phyloP scores from a whole-genome alignment of 2,888 invertebrate species.

The Raillietiella orientalis region DNA sequence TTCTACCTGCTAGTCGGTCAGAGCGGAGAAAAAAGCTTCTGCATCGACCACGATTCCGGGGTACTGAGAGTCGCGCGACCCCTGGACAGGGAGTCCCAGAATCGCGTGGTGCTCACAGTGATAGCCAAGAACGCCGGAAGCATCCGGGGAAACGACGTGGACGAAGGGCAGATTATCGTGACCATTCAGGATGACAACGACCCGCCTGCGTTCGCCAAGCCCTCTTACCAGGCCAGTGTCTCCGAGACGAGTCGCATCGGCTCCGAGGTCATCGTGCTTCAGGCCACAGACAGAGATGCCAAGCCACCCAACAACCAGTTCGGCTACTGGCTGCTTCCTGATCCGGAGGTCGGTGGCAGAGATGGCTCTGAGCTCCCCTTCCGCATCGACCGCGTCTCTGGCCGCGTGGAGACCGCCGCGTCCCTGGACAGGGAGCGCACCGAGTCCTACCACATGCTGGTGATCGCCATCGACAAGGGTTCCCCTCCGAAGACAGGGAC shows the following conservation, averaged over 20 bases:
- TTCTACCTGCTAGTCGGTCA: conserved; percentile 75
- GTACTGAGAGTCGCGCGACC: conserved; percentile 46
- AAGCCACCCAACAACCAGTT: conserved; percentile 68
- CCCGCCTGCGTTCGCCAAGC: conserved; percentile 63
- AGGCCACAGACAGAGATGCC: conserved; percentile 69
- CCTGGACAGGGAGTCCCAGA: conserved; percentile 57
- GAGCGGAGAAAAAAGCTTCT: conserved; percentile 67
- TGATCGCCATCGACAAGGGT: conserved; percentile 67
- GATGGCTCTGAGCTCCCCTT: conserved; percentile 61
- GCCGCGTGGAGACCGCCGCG: conserved; percentile 37
- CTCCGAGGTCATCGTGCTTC: conserved; percentile 35
- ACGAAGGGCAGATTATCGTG: conserved; percentile 72
- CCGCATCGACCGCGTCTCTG: conserved; percentile 54
- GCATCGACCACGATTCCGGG: conserved; percentile 48
- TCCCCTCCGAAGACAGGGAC: conserved; percentile 72
- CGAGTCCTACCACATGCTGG: conserved; percentile 32
- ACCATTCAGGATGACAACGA: conserved; percentile 86
- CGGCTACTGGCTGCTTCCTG: too few species aligned
- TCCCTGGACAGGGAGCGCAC: conserved; percentile 46
- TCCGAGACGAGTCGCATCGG: conserved; percentile 46
- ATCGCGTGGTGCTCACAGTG: conserved; percentile 56
- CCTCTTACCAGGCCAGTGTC: conserved; percentile 37
- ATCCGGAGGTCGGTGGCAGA: too few species aligned
- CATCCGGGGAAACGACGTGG: conserved; percentile 75
- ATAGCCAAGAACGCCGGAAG: conserved; percentile 82